These are phyloP conservation scores for Peribatodes rhomboidaria DNA, from an alignment of 2,888 invertebrate species.

Conservation along the genomic window DNA sequence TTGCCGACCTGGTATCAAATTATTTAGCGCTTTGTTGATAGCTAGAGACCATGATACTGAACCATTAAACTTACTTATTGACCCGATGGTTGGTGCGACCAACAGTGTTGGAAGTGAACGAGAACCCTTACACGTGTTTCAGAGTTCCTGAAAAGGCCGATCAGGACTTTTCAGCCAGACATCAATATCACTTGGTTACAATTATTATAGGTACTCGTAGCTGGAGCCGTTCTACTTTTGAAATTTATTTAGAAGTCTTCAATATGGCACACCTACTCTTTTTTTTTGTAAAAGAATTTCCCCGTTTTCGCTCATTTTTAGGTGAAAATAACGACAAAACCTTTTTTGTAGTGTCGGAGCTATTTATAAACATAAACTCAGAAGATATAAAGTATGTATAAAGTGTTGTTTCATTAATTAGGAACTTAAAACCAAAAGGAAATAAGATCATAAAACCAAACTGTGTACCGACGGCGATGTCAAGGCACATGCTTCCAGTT, in stretches of 20 bases:
- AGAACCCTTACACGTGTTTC: conserved; percentile 14
- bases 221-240: background rate
- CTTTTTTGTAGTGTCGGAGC: no score
- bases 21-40: no score
- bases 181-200: background rate
- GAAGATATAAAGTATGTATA: background rate
- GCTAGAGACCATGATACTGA: no score
- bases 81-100: no score
- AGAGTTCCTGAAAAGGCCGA: background rate
- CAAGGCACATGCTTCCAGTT: conserved; percentile 11
- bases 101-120: background rate
- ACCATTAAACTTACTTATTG: no score
- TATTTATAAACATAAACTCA: no score
- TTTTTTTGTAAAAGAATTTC: background rate
- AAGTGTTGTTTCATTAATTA: background rate
- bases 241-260: background rate
- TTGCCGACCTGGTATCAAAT: no score
- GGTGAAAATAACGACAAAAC: no score
- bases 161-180: background rate
- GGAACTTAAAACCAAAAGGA: no score
- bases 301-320: no score
- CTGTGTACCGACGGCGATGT: background rate
- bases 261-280: background rate
- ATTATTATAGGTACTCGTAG: background rate
- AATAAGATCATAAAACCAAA: background rate